phyloP scores from a whole-genome alignment of 1,140 invertebrate species.

The Drosophila virilis region DNA sequence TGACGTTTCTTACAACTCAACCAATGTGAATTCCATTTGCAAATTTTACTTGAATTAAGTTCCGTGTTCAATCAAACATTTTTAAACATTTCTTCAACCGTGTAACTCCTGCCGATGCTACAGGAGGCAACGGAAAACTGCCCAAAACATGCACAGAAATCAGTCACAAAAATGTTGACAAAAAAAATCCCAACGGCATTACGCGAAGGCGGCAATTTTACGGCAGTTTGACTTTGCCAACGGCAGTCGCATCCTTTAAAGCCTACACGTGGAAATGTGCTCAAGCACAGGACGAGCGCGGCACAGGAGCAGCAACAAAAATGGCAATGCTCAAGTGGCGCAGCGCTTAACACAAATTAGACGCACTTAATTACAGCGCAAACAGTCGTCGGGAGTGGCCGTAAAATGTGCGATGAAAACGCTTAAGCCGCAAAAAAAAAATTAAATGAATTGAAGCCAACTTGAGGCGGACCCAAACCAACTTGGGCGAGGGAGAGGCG shows the following conservation, averaged over 20 bases:
- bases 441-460: constrained; percentile 50
- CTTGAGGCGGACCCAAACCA: constrained; percentile 17
- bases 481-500: not conserved
- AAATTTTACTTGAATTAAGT: constrained; percentile 6
- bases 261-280: constrained; percentile 34
- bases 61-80: not conserved
- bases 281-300: constrained; percentile 30
- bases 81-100: constrained; percentile 19
- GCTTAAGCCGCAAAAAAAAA: constrained; percentile 46
- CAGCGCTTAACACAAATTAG: constrained; percentile 80
- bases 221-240: constrained; percentile 59
- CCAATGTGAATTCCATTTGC: not conserved
- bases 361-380: constrained; percentile 81
- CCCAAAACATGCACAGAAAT: constrained; percentile 51
- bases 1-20: not conserved
- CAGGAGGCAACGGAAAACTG: constrained; percentile 11
- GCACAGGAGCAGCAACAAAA: constrained; percentile 20
- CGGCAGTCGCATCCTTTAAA: constrained; percentile 66
- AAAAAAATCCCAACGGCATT: constrained; percentile 41
- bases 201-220: constrained; percentile 61
- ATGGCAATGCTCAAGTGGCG: constrained; percentile 68
- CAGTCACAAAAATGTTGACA: constrained; percentile 62
- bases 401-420: constrained; percentile 59
- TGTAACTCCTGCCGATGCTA: constrained; percentile 8
- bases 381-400: constrained; percentile 62